Evolutionary conservation across 37 sponge, comb jelly and placozoan species (phyloP), one percentile per base, ranked within the genome.

Genomic region (Spongilla lacustris): DNA sequence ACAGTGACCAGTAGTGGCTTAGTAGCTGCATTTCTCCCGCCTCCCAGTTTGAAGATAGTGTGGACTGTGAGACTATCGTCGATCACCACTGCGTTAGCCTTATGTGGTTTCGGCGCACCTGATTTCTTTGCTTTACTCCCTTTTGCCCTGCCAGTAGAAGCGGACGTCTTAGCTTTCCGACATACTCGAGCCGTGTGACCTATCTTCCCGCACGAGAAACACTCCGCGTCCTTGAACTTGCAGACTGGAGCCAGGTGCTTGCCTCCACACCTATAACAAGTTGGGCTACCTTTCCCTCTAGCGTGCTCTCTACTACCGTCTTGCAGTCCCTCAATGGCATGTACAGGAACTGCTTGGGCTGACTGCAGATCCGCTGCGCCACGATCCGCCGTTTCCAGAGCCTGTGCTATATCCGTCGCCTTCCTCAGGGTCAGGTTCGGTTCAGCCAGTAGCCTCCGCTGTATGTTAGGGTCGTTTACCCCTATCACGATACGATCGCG

Each of bases 221-320:
- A 89, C 31, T 73, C 68, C 32, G 66, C 31, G 25, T 76, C 84
- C 68, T 75, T 89, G 82, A 74, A 76, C 27, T 67, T n/a, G 84
- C 84, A 89, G 26, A 27, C 50, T 32, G 30, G 50, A 27, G 78
- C 26, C 31, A 41, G 37, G 34, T 86, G 84, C 37, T 38, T 83
- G 25, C 73, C 82, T 67, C 84, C 89, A 67, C 89, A 88, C 32
- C 89, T 67, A 49, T 85, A 89, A 38, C 85, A 87, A n/a, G 73
- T 26, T 36, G 37, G 26, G 66, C 58, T 46, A 46, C 46, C 46
- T 46, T 46, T 46, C 46, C 46, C 46, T 46, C 46, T 46, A 46
- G 46, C 46, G 46, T 46, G 46, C 46, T 46, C 58, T 58, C 11
- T 58, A 58, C 58, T 58, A 14, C 58, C 58, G 58, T 58, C 58